Evolutionary conservation across 1,140 invertebrate species (phyloP), one percentile per base, ranked within the genome.

Genomic region (Drosophila subpulchrella): DNA sequence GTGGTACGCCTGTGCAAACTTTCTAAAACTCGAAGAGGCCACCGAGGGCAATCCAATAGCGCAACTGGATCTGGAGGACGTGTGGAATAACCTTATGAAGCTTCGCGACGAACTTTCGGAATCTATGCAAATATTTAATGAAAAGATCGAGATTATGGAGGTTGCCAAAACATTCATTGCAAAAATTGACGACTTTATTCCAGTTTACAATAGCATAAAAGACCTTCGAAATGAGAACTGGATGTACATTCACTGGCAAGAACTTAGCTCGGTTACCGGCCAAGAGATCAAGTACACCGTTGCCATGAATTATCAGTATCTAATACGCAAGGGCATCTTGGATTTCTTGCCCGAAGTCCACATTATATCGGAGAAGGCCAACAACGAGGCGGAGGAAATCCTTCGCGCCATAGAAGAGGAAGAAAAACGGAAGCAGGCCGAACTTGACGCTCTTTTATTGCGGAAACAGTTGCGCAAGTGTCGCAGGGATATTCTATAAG

Each of bases 141-240:
- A 92, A 51, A 92, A 92, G 20, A n/a, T 42, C 0, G 91, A 92
- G 53, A 89, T 92, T 7, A 77, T 81, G 74, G 73, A 91, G 0
- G 89, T 92, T n/a, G 89, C 83, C 0, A 4, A 65, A 0, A 62
- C 72, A 0, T 92, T 80, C 36, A 50, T 92, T 3, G 12, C 4
- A 0, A 82, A 78, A 56, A 78, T 92, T 6, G 75, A 91, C 17
- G 67, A 78, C 0, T 92, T 92, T 34, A 10, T 73, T 1, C 91
- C 91, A 3, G 58, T 90, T 4, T 90, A 71, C 42, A 60, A 92
- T 8, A 84, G 85, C 24, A 76, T 92, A 1, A 53, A 53, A 42
- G 86, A 86, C 60, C 42, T 92, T n/a, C 79, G 90, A 5, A 92
- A 92, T 62, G 91, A 92, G 17, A 84, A 92, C 63, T 92, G 91